phyloP scores from a whole-genome alignment of 37 sponge, comb jelly and placozoan species.

The Bolinopsis microptera region DNA sequence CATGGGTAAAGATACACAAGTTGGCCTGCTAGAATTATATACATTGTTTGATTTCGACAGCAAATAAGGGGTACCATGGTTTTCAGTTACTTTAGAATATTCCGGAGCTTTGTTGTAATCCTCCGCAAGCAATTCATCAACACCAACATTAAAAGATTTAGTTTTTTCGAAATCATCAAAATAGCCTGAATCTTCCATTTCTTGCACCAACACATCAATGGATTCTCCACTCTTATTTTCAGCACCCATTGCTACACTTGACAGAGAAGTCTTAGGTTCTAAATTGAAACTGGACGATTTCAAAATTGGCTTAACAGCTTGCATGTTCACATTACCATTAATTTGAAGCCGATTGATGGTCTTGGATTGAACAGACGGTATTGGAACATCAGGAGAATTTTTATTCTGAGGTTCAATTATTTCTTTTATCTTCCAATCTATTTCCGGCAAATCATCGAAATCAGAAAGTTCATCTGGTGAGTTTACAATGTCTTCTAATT shows the following conservation, averaged over 20 bases:
- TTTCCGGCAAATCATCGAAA: conserved; percentile 38
- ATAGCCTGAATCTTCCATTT: conserved; percentile 63
- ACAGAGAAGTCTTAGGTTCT: too few species aligned
- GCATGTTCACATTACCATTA: neutral
- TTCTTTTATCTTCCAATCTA: neutral
- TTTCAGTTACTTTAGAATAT: neutral
- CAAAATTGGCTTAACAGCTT: conserved; percentile 41
- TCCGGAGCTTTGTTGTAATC: neutral
- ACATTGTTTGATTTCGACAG: too few species aligned
- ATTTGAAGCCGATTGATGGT: neutral
- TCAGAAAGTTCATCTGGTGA: neutral
- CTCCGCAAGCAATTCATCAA: conserved; percentile 38
- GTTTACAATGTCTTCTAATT: neutral
- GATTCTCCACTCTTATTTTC: neutral
- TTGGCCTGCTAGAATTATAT: too few species aligned
- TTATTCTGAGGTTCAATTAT: neutral
- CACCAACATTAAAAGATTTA: neutral
- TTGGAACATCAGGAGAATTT: neutral
- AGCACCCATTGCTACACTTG: neutral
- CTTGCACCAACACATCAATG: neutral
- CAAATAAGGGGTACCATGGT: neutral
- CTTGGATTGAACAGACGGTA: neutral
- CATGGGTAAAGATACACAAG: neutral
- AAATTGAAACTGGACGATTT: neutral
- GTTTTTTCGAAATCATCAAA: conserved; percentile 10